Evolutionary conservation across 2,113 vertebrate species (phyloP), one percentile per base, ranked within the genome.

Genomic region (Ifrita kowaldi): DNA sequence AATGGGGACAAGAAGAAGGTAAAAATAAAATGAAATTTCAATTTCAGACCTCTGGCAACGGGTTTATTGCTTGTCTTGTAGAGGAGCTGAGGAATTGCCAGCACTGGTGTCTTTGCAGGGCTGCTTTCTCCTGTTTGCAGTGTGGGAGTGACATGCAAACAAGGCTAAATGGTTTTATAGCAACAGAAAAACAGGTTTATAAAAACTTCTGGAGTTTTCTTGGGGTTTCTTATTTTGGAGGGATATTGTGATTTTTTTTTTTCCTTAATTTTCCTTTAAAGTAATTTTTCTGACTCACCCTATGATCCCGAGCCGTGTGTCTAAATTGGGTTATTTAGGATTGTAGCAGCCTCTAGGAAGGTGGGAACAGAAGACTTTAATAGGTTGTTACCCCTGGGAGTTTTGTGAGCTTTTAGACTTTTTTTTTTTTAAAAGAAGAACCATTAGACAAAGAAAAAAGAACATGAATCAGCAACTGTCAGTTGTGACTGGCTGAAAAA

Each of bases 1-100:
- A 98, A 53, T 99, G 99, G 99, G 99, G 97, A 3, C 97, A 98
- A 6, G 98, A 98, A 5, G 97, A 97, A 78, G 99, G 99, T 99
- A 97, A 70, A 7, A 44, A 30, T 56, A 18, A 32, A 11, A 32
- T 32, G 1, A 28, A 62, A 32, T 7, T 9, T 2, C 50, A 39
- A 32, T 4, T 76, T 59, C 49, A 71, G 28, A 16, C 9, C 19
- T 65, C 16, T 71, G 77, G 7, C 13, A 39, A 2, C 1, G 5
- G 64, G 18, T 7, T 23, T 75, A 0, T 33, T 6, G 2, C 0
- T 27, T 79, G 62, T 22, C 10, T 74, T 37, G 44, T 24, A 57
- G 62, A 80, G 41, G 33, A 62, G 35, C 4, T 39, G 56, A 35
- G 55, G 52, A 47, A 5, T 28, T n/a, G 49, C 28, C 27, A 10